Evolutionary conservation across 2,888 invertebrate genomes (phyloP), one percentile per base, ranked within the genome.

Genomic region (Psococerastis gibbosa): DNA sequence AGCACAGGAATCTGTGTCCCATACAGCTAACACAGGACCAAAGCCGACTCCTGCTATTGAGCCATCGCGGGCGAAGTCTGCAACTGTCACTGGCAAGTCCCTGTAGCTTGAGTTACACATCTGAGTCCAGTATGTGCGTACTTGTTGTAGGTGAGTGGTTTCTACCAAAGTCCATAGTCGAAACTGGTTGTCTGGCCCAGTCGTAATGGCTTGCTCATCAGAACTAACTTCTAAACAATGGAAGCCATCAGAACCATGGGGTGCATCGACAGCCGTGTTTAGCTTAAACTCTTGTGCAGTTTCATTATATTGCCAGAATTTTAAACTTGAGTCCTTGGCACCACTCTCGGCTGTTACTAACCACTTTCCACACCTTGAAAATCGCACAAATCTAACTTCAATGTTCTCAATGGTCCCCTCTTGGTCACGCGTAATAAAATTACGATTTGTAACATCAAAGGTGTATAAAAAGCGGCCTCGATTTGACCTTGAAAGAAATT

Each of bases 41-140:
- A 77, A 84, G 8, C 71, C 72, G 11, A 78, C 75, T 3, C 74
- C 79, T 33, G 85, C 55, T 18, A 83, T 56, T 1, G 83, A 80
- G n/a, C 81, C 81, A 59, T 85, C 84, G 45, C 68, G 64, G 1
- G 80, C 75, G 59, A 83, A 83, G 35, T 68, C 68, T 2, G 74
- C 63, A 32, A 69, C 67, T 16, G 66, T 64, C 17, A 75, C 66
- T 1, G 67, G 58, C 15, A 73, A 56, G 49, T 72, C 63, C 42
- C 73, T 67, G 52, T 78, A 83, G 45, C 62, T 68, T 1, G 74
- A 74, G 17, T 70, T 63, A 22, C 69, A 70, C 23, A 38, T 5
- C 6, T 20, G 20, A 5, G 38, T 13, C 38, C 38, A 42, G n/a
- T 22, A 13, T 41, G n/a, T 3, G 17, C 17, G 15, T 2, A 17